Evolutionary conservation across 2,797 vertebrate genomes (phyloP), one percentile per base, ranked within the genome.

Genomic region (Basileuterus tristriatus): DNA sequence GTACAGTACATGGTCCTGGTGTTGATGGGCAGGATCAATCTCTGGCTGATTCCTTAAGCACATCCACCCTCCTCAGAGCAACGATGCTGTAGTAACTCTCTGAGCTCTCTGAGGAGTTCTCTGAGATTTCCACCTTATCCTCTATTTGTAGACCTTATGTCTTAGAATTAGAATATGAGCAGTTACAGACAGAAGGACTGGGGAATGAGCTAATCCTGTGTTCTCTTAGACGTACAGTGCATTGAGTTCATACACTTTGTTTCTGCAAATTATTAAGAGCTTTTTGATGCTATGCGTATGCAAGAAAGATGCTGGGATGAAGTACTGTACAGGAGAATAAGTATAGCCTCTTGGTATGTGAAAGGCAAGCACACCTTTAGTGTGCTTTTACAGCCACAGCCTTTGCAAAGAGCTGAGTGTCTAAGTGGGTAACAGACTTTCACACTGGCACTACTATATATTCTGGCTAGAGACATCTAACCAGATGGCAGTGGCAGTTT

Each of bases 121-220:
- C 39, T 34, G 26, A 65, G 24, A 44, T 52, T 52, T 26, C 19
- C 11, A 74, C 11, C 7, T 67, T 52, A n/a, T 15, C 8, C 6
- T 55, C 10, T 37, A 0, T 15, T 3, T 7, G 44, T 4, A 55
- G 56, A 41, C 4, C 0, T 22, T 46, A 2, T 15, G 8, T 29
- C 44, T 83, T 29, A 39, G 34, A 32, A 64, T 77, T 41, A 53
- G 21, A 17, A 37, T 49, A n/a, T 9, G 41, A 43, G 11, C 0
- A 1, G 29, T 74, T 26, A 58, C 11, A 71, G 56, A 5, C 17
- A 60, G 62, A 59, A 52, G 9, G 30, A 24, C 0, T 46, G 43
- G 6, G 27, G 36, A 76, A 55, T 2, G 0, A 26, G 37, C 34
- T 59, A 52, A 77, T 24, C 22, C 14, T 22, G 4, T 59, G 20